Evolutionary conservation across 2,888 invertebrate genomes (phyloP).

Genomic region (Theretra japonica): DNA sequence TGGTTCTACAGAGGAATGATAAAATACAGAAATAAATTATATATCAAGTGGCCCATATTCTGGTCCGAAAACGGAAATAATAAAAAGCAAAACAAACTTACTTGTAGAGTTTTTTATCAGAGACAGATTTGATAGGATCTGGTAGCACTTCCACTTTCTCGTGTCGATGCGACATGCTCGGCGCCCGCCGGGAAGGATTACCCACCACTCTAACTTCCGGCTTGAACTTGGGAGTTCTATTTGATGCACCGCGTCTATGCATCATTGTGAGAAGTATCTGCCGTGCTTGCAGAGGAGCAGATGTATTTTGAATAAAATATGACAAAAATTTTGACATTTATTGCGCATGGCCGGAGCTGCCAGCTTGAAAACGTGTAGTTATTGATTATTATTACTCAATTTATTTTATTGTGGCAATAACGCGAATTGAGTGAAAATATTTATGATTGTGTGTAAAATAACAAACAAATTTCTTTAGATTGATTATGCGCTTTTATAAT

Average conservation of each 20-base stretch:
- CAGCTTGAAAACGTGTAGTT: constrained; percentile 1
- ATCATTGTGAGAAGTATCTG: constrained; percentile 54
- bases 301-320: constrained; percentile 76
- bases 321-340: constrained; percentile 81
- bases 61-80: neutral
- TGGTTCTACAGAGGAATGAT: no score
- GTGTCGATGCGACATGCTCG: constrained; percentile 56
- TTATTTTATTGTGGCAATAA: constrained; percentile 1
- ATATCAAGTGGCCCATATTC: no score
- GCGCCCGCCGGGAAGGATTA: constrained; percentile 52
- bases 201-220: constrained; percentile 69
- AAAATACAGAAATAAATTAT: no score
- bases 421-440: no score
- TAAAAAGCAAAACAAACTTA: constrained; percentile 58
- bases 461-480: no score
- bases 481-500: no score
- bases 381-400: neutral
- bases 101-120: constrained; percentile 92
- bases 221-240: constrained; percentile 71
- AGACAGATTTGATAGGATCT: constrained; percentile 88
- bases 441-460: no score
- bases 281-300: constrained; percentile 60
- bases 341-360: constrained; percentile 56
- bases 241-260: constrained; percentile 74
- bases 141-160: constrained; percentile 78